Percentiles rank a stretch among this genome's conserved stretches.
Conservation (phyloP, 1,140 invertebrate species). For the Drosophila eugracilis region DNA sequence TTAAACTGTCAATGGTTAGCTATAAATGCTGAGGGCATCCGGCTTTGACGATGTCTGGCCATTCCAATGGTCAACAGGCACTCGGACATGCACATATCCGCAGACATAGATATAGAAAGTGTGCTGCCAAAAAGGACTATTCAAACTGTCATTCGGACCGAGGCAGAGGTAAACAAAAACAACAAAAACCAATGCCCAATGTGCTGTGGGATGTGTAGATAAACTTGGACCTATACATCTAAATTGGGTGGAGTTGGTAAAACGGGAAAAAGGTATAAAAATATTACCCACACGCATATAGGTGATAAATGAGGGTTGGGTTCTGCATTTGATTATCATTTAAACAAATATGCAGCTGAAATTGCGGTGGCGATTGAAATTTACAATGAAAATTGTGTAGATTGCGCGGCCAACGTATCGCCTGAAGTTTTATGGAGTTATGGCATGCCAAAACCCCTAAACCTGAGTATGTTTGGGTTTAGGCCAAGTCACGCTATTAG, state of each 20-base stretch:
- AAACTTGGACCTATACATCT: constrained; percentile 9
- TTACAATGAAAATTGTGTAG: constrained; percentile 61
- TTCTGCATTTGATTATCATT: constrained; percentile 76
- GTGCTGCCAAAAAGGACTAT: constrained; percentile 17
- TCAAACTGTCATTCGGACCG: constrained; percentile 34
- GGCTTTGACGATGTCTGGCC: constrained; percentile 35
- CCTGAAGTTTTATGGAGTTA: constrained; percentile 45
- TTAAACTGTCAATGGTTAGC: constrained; percentile 24
- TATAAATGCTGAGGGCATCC: constrained; percentile 36
- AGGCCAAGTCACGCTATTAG: constrained; percentile 53
- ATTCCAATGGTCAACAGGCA: constrained; percentile 38
- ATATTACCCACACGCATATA: constrained; percentile 29
- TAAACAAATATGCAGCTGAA: constrained; percentile 53
- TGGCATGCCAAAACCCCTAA: constrained; percentile 45
- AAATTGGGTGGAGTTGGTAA: constrained; percentile 23
- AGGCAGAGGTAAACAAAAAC: constrained; percentile 44
- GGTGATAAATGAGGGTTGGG: constrained; percentile 67
- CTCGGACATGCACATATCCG: constrained; percentile 6
- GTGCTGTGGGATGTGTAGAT: constrained; percentile 16
- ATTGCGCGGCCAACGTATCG: constrained; percentile 47
- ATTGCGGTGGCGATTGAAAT: constrained; percentile 21
- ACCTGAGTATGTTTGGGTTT: constrained; percentile 22
- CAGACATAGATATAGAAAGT: not conserved
- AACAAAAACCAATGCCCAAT: constrained; percentile 18
- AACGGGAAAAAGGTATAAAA: constrained; percentile 57